Base-by-base conservation (phyloP, 2,113 vertebrate genomes). In the Acanthochromis polyacanthus region DNA sequence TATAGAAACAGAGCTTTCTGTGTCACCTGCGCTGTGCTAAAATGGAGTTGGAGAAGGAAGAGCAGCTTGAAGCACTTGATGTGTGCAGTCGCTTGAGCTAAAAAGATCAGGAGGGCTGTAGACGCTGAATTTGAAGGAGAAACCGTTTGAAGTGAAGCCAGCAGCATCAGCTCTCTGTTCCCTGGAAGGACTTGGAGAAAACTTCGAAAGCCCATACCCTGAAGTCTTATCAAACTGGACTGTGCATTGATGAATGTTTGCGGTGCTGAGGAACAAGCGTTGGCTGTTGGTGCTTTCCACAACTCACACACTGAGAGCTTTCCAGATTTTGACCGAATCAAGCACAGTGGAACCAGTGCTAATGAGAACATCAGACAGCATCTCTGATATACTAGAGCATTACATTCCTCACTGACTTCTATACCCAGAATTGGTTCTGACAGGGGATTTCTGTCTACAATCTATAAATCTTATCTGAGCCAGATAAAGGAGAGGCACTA, bases 21-120 rank as follows among this genome's bases (percentile, higher is more conserved):
- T 64, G 73, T 82, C 80, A 81, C 76, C 48, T 78, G 57, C n/a
- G 20, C 67, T 75, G 67, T 69, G 52, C 66, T 36, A 15, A 70
- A 73, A 59, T 55, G 36, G 67, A 77, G 57, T 40, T 32, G 3
- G 10, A 51, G 40, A 48, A 25, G 50, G 23, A 78, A 20, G 63
- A 69, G 51, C 75, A 76, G 62, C 63, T 82, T 76, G 55, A 66
- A 77, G 45, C 38, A 67, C 53, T 71, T 66, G 23, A 25, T 43
- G 48, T 76, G 55, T 52, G 68, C 71, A 71, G 63, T 66, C 58
- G 57, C 17, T 72, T 56, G 52, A 59, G 40, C 53, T 43, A 20
- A 80, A 81, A 51, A 65, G 78, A 81, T 83, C 55, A 79, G 30
- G 56, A 75, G 72, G 68, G 48, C 38, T 57, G 22, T 46, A 30